Base-by-base conservation (phyloP, 2,113 vertebrate species). In the Gymnarchus niloticus region DNA sequence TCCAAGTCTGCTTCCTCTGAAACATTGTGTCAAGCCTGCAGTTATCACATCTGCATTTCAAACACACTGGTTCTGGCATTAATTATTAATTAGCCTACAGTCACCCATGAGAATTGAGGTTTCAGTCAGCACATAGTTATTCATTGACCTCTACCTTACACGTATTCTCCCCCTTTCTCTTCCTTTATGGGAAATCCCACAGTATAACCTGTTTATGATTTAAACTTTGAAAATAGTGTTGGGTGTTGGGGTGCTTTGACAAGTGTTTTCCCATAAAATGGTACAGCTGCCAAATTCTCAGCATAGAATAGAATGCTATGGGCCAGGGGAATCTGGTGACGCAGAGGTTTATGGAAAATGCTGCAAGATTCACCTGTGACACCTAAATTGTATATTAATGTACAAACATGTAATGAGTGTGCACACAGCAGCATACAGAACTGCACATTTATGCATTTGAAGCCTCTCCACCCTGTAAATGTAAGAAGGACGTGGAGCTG, bases 1-100 rank as follows among this genome's bases (percentile, higher is more conserved):
- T 93, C 94, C 94, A 93, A 93, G 93, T 94, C 95, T 94, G 95
- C 94, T 95, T 95, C 94, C 96, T 97, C 94, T 96, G 96, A 96
- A 97, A 95, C 95, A 94, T 92, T 94, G 93, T 95, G 95, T 96
- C 94, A 95, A 96, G 96, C 94, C 94, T 94, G 94, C 96, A 96
- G 96, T 97, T 95, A 96, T 95, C 96, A 96, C 96, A 98, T 98
- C 97, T 99, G 96, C 97, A 99, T 98, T 98, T 98, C 97, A 99
- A 99, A 98, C 97, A 95, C 95, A 94, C 91, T 94, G 95, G 95
- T 95, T 97, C 96, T 98, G 97, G 96, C 95, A 99, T 99, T 98
- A 97, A 98, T 98, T 98, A 98, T 98, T 98, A 98, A 99, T 98
- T 98, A 98, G 96, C 97, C 97, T 95, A 95, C 96, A 97, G 96